A percentile compares a stretch with the other conserved stretches of the same genome.
phyloP scores from a whole-genome alignment of 2,888 invertebrate species.

The Sinelater perroti region DNA sequence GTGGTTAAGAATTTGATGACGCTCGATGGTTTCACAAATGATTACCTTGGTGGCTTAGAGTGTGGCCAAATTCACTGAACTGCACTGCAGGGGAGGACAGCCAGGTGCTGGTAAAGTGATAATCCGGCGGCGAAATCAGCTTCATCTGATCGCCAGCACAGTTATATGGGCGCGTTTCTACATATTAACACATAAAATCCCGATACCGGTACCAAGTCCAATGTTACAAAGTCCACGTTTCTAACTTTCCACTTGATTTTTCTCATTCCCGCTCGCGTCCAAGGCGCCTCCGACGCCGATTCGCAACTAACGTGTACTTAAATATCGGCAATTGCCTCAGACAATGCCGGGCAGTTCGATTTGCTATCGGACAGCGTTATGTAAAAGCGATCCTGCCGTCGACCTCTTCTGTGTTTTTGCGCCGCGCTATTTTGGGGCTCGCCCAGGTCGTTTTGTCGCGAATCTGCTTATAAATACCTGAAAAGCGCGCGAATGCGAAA shows the following conservation, averaged over 20 bases:
- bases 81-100: background rate
- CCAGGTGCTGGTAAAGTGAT: constrained; percentile 3
- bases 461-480: background rate
- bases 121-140: constrained; percentile 1
- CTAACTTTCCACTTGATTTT: constrained; percentile 28
- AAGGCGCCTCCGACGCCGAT: too few relatives aligned
- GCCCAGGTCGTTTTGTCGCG: too few relatives aligned
- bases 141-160: constrained; percentile 10
- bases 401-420: constrained; percentile 1
- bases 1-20: too few relatives aligned
- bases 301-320: constrained; percentile 2
- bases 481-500: too few relatives aligned
- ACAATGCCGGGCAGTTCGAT: too few relatives aligned
- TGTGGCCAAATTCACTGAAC: too few relatives aligned
- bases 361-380: background rate
- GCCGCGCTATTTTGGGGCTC: constrained; percentile 11
- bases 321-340: too few relatives aligned
- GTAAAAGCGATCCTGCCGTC: constrained; percentile 9
- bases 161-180: constrained; percentile 16
- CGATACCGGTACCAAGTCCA: constrained; percentile 38
- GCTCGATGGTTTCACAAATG: too few relatives aligned
- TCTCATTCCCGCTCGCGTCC: constrained; percentile 6
- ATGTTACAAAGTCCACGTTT: constrained; percentile 39
- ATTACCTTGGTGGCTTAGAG: too few relatives aligned
- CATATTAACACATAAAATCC: constrained; percentile 28